Percentiles rank a stretch among this genome's conserved stretches.
phyloP scores from a whole-genome alignment of 2,113 vertebrate species.

The Hippoglossus stenolepis region DNA sequence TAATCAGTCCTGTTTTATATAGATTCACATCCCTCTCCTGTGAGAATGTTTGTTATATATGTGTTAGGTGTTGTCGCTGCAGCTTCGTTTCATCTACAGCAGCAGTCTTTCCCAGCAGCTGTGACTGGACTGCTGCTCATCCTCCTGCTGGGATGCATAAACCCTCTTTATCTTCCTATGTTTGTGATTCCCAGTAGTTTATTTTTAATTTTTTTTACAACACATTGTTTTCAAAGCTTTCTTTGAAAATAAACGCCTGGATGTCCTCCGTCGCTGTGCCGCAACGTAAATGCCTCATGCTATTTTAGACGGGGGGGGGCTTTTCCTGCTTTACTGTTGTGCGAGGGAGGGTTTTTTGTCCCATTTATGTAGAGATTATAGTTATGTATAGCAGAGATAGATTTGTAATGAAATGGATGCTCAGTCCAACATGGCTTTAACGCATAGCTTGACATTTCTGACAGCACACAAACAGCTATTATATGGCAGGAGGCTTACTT shows the following conservation, averaged over 20 bases:
- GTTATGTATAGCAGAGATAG: constrained; percentile 5
- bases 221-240: constrained; percentile 74
- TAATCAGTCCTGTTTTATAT: neutral
- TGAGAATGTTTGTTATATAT: constrained; percentile 12
- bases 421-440: constrained; percentile 6
- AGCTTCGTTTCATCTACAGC: constrained; percentile 20
- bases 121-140: constrained; percentile 38
- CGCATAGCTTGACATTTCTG: neutral
- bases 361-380: constrained; percentile 26
- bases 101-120: constrained; percentile 31
- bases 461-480: constrained; percentile 11
- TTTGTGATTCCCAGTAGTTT: constrained; percentile 52
- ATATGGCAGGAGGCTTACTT: neutral
- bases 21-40: neutral
- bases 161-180: constrained; percentile 59
- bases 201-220: constrained; percentile 19
- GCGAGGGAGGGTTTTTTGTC: neutral
- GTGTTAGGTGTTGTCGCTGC: constrained; percentile 8
- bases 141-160: constrained; percentile 55
- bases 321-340: constrained; percentile 27
- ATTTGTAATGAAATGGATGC: constrained; percentile 24
- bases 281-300: constrained; percentile 20
- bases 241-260: constrained; percentile 64
- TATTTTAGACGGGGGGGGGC: constrained; percentile 28
- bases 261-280: constrained; percentile 33